Evolutionary conservation across 2,888 invertebrate genomes (phyloP), one percentile per base, ranked within the genome.

Genomic region (Drosophila paracracens): DNA sequence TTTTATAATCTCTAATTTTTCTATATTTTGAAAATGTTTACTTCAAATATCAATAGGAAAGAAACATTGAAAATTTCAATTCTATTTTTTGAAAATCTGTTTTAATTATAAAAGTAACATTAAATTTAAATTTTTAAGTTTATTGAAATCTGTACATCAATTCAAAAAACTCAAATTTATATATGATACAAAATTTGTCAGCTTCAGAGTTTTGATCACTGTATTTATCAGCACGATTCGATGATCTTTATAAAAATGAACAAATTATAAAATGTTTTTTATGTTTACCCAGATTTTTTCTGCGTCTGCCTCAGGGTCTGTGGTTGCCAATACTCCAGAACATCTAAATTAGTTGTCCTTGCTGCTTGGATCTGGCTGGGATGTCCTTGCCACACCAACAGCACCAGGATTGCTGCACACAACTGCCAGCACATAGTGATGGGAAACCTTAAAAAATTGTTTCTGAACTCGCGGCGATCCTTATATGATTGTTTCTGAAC

Each of bases 381-480:
- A 36, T 13, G 51, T 43, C 31, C 62, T 43, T 57, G 53, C 65
- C 77, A 79, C n/a, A 62, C 59, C 31, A 84, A 46, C 27, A 86
- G 56, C 60, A 86, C 54, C 60, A 80, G 36, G 33, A 83, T 25
- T n/a, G 74, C 70, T 57, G 68, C 38, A 61, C 50, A 63, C 7
- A 83, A 31, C 73, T 57, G 51, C 69, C 74, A 73, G 64, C 73
- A 31, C 87, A 88, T 66, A 16, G 18, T 50, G 29, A 50, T 36
- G 16, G 25, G 46, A 8, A 16, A 8, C 43, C 2, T 1, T 35
- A n/a, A 4, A 8, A 18, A 35, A 51, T 51, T 43, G 0, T 27
- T 36, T 21, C 10, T 13, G 33, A 11, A 21, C 18, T 69, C 25
- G 25, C 62, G 53, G 50, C 74, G n/a, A 35, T 35, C 40, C 4